phyloP scores from a whole-genome alignment of 2,113 vertebrate genomes.

The Rostratula benghalensis region DNA sequence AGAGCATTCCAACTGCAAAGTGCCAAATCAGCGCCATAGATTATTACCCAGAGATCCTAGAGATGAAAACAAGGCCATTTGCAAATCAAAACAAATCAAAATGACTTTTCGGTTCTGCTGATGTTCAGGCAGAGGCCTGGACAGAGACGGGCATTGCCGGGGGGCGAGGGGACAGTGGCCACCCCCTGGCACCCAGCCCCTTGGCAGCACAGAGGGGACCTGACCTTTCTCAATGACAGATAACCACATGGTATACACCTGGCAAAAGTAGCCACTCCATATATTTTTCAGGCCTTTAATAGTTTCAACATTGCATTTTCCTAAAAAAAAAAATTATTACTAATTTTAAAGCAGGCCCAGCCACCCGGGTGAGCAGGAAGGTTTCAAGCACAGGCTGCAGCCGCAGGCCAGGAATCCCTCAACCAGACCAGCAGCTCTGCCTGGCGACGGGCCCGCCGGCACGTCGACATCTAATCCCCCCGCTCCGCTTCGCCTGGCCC shows the following conservation, averaged over 20 bases:
- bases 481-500: background rate
- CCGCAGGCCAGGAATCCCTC: background rate
- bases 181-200: background rate
- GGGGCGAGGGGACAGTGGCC: background rate
- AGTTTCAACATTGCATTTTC: background rate
- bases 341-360: background rate
- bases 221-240: constrained; percentile 12
- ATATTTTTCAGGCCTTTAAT: background rate
- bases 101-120: accelerated
- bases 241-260: accelerated
- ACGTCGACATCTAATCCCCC: background rate
- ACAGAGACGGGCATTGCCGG: accelerated
- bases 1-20: background rate
- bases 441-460: background rate
- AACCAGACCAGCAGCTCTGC: background rate
- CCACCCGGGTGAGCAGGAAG: background rate
- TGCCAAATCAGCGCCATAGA: background rate
- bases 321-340: background rate
- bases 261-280: background rate
- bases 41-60: background rate
- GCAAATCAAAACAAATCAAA: background rate
- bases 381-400: background rate
- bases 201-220: background rate
- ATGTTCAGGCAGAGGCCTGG: background rate
- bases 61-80: background rate